Evolutionary conservation across 2,888 invertebrate genomes (phyloP).

Genomic region (Cryptus armator): DNA sequence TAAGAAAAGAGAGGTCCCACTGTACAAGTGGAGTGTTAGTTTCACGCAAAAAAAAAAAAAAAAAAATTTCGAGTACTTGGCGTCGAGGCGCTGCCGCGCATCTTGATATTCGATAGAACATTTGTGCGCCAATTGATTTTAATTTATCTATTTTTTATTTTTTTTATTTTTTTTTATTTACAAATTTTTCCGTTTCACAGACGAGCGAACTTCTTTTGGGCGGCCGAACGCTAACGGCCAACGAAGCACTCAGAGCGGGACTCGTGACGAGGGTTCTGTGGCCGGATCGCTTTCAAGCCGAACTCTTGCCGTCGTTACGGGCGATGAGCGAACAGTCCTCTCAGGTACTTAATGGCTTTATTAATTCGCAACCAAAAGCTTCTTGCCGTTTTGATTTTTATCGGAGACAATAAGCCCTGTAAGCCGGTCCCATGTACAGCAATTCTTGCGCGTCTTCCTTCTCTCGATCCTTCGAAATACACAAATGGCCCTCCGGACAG

Average conservation of each 20-base stretch:
- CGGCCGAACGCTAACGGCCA: conserved; percentile 91
- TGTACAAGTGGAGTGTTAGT: too few relatives aligned
- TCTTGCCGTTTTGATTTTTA: conserved; percentile 56
- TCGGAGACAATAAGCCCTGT: conserved; percentile 87
- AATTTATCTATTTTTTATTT: not conserved
- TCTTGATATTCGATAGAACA: not conserved
- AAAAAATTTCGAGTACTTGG: too few relatives aligned
- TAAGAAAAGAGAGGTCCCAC: too few relatives aligned
- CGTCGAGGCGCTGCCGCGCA: too few relatives aligned
- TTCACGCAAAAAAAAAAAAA: too few relatives aligned
- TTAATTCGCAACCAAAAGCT: conserved; percentile 58
- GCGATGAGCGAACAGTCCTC: conserved; percentile 91
- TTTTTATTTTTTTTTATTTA: conserved; percentile 32
- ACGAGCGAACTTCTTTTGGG: conserved; percentile 90
- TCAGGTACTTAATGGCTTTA: conserved; percentile 87
- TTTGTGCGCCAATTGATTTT: not conserved
- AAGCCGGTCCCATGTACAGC: conserved; percentile 87
- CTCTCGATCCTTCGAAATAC: conserved; percentile 86
- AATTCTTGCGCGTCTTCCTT: conserved; percentile 86
- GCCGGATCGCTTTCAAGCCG: conserved; percentile 92
- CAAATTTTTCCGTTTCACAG: conserved; percentile 84
- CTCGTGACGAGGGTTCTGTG: conserved; percentile 93
- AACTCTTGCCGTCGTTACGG: conserved; percentile 89
- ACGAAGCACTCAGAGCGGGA: conserved; percentile 92
- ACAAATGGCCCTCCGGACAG: conserved; percentile 88